These are phyloP conservation scores for Drosophila recens DNA, from an alignment of 2,888 invertebrate species.

Conservation along the genomic window DNA sequence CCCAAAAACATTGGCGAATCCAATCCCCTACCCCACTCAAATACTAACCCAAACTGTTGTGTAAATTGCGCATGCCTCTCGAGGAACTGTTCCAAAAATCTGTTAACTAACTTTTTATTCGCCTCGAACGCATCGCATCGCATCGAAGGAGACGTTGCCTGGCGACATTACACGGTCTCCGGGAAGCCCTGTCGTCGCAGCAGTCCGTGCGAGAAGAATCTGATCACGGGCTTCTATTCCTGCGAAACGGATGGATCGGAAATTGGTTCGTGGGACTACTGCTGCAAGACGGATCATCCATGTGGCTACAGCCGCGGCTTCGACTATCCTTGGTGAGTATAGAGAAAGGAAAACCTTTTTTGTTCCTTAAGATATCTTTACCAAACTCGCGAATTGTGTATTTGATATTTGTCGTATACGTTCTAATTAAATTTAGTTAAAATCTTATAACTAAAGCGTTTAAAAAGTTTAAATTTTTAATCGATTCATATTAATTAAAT, in stretches of 20 bases:
- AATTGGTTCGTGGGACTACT: slow-evolving; percentile 93
- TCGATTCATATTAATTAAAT: too few species aligned
- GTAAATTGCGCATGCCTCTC: slow-evolving; percentile 23
- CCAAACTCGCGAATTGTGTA: too few species aligned
- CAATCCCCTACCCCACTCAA: slow-evolving; percentile 18
- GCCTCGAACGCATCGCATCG: slow-evolving; percentile 2
- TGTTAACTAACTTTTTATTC: slow-evolving; percentile 71
- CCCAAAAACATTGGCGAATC: slow-evolving; percentile 59
- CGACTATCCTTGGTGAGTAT: slow-evolving; percentile 91
- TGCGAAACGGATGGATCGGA: slow-evolving; percentile 92
- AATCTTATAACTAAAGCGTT: too few species aligned
- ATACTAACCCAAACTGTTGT: slow-evolving; percentile 41
- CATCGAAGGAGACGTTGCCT: slow-evolving; percentile 86
- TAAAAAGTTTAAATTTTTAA: too few species aligned
- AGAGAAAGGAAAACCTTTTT: background rate
- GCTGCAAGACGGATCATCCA: slow-evolving; percentile 92
- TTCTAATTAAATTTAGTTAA: too few species aligned
- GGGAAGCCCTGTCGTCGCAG: slow-evolving; percentile 92
- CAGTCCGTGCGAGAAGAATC: slow-evolving; percentile 90
- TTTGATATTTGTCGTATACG: too few species aligned
- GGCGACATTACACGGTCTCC: slow-evolving; percentile 92
- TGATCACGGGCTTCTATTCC: slow-evolving; percentile 92
- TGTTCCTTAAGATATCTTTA: too few species aligned
- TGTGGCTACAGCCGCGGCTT: slow-evolving; percentile 94
- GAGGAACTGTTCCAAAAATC: slow-evolving; percentile 4